Conservation (phyloP, 2,113 vertebrate genomes). For the Suncus etruscus region DNA sequence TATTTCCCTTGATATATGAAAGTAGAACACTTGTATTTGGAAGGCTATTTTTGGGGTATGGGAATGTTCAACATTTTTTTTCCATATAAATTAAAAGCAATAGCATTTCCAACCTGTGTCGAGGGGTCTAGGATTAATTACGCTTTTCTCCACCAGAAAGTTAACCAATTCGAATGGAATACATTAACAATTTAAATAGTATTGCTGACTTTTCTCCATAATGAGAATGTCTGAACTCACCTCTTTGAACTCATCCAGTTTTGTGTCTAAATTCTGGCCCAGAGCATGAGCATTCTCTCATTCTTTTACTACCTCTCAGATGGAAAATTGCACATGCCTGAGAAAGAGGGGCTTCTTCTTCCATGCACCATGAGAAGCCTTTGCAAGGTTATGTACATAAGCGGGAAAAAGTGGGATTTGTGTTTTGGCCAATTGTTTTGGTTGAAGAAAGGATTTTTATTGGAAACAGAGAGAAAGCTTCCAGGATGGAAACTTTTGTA, state of each 20-base stretch:
- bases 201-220: background rate
- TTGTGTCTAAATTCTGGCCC: slow-evolving; percentile 14
- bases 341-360: background rate
- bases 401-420: background rate
- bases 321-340: background rate
- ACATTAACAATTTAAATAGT: background rate
- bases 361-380: background rate
- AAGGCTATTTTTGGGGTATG: background rate
- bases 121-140: slow-evolving; percentile 18
- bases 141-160: slow-evolving; percentile 17
- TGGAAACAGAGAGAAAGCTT: background rate
- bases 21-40: background rate
- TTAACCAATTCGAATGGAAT: background rate
- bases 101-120: background rate
- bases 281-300: background rate
- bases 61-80: background rate
- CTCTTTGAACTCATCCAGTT: background rate
- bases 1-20: background rate
- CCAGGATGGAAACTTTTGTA: background rate
- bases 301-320: background rate
- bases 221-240: background rate
- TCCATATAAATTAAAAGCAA: background rate
- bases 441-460: background rate
- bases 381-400: background rate
- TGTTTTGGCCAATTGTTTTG: background rate